phyloP scores from a whole-genome alignment of 2,888 invertebrate genomes.

The Apodemia mormo region DNA sequence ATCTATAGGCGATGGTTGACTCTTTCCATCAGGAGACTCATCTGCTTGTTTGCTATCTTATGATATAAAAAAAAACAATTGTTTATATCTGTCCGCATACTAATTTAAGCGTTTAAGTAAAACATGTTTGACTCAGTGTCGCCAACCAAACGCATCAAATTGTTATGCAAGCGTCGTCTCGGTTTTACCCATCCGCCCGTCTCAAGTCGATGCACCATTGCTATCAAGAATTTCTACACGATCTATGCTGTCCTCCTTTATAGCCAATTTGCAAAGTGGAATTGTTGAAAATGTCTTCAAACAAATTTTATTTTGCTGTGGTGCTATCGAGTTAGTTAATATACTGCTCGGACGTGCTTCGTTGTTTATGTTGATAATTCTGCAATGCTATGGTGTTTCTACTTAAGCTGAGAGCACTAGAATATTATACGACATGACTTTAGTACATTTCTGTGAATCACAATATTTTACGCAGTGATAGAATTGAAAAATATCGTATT shows the following conservation, averaged over 20 bases:
- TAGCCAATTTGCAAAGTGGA: constrained; percentile 31
- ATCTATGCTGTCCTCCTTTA: constrained; percentile 41
- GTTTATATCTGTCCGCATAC: too few species aligned
- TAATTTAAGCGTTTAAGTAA: constrained; percentile 1
- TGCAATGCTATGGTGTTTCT: background rate
- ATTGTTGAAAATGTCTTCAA: constrained; percentile 23
- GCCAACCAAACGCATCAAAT: constrained; percentile 8
- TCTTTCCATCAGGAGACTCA: too few species aligned
- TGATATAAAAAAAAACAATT: too few species aligned
- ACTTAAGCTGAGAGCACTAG: background rate
- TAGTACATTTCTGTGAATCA: background rate
- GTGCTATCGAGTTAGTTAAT: background rate
- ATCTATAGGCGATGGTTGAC: too few species aligned
- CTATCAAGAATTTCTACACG: constrained; percentile 54
- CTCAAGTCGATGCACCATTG: constrained; percentile 58
- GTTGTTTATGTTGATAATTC: constrained; percentile 11
- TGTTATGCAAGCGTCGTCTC: constrained; percentile 8
- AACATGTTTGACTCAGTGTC: constrained; percentile 2
- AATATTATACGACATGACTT: background rate
- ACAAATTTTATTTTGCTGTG: constrained; percentile 14
- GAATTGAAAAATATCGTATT: background rate
- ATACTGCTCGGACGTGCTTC: constrained; percentile 16
- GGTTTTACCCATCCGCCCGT: constrained; percentile 38
- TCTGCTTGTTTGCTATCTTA: too few species aligned
- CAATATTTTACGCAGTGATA: background rate